A percentile compares a stretch with the other conserved stretches of the same genome.
Conservation (phyloP, 64 coral and sea anemone genomes). For the Hydrozoanthus tunicans region DNA sequence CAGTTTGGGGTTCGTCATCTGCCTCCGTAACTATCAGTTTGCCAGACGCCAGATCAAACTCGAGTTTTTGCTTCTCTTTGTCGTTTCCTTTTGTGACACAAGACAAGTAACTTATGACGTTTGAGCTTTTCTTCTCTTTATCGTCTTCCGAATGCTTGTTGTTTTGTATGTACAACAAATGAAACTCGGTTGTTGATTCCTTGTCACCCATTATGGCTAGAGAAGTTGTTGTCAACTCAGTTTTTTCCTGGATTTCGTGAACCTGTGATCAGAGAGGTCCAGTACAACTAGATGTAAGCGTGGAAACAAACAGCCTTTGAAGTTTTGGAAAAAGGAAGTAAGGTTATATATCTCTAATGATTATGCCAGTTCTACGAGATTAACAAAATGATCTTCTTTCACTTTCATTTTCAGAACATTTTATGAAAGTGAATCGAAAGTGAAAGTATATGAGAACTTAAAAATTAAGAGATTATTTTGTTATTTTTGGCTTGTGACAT, state of each 20-base stretch:
- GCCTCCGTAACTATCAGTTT: not conserved
- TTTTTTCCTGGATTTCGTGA: not conserved
- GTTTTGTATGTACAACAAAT: not conserved
- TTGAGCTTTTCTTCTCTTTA: not conserved
- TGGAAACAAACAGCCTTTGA: not conserved
- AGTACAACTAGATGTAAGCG: not conserved
- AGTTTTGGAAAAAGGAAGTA: too few species aligned
- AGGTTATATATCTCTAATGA: too few species aligned
- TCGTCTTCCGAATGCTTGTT: not conserved
- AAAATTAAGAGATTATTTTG: too few species aligned
- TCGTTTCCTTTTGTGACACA: conserved; percentile 28
- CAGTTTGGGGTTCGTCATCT: not conserved
- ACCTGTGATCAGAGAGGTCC: not conserved
- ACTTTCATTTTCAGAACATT: too few species aligned
- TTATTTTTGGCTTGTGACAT: too few species aligned
- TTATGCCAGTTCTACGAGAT: too few species aligned
- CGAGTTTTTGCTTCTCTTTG: not conserved
- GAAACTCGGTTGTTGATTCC: not conserved
- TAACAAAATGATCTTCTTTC: too few species aligned
- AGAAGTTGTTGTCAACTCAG: not conserved
- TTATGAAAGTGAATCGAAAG: too few species aligned
- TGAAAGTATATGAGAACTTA: too few species aligned
- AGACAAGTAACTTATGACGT: not conserved
- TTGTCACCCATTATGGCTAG: not conserved
- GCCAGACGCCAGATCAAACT: conserved; percentile 25